A percentile compares a stretch with the other conserved stretches of the same genome.
These are phyloP conservation scores for Calvadosia cruxmelitensis DNA, from an alignment of 30 jellyfish, hydroid and myxozoan species.

Conservation along the genomic window DNA sequence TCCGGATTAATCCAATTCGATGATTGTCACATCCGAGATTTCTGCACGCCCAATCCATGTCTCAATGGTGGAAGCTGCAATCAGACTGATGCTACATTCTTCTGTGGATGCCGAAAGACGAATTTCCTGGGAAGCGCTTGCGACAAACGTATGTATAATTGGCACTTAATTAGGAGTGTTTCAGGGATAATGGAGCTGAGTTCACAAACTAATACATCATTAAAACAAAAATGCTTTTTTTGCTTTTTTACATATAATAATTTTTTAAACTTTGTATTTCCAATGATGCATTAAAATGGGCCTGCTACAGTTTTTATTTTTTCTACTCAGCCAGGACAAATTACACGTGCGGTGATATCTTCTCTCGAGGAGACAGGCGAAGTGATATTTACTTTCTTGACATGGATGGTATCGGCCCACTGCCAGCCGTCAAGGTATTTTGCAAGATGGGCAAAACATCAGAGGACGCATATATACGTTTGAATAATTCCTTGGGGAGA, in stretches of 20 bases:
- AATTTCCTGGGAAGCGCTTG: conserved; percentile 84
- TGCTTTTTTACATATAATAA: too few species aligned
- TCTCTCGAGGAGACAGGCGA: conserved; percentile 36
- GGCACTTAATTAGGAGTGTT: too few species aligned
- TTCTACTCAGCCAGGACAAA: conserved; percentile 69
- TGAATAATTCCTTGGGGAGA: conserved; percentile 48
- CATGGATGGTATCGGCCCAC: conserved; percentile 90
- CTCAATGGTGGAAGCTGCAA: conserved; percentile 94
- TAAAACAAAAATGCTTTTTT: too few species aligned
- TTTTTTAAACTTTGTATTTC: too few species aligned
- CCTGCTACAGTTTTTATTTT: neutral
- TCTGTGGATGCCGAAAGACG: conserved; percentile 88
- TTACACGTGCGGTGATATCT: conserved; percentile 76
- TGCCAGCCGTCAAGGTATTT: conserved; percentile 72
- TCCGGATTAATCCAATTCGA: conserved; percentile 49
- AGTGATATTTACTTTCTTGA: conserved; percentile 83
- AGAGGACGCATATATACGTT: conserved; percentile 67
- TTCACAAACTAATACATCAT: too few species aligned
- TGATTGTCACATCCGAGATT: conserved; percentile 68
- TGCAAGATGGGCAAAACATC: conserved; percentile 80
- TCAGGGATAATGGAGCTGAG: too few species aligned
- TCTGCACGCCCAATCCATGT: conserved; percentile 97
- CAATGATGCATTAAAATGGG: neutral
- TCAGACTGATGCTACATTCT: conserved; percentile 71
- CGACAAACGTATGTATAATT: conserved; percentile 49